Base-by-base conservation (phyloP, 2,888 invertebrate genomes). In the Lithophane semibrunnea region DNA sequence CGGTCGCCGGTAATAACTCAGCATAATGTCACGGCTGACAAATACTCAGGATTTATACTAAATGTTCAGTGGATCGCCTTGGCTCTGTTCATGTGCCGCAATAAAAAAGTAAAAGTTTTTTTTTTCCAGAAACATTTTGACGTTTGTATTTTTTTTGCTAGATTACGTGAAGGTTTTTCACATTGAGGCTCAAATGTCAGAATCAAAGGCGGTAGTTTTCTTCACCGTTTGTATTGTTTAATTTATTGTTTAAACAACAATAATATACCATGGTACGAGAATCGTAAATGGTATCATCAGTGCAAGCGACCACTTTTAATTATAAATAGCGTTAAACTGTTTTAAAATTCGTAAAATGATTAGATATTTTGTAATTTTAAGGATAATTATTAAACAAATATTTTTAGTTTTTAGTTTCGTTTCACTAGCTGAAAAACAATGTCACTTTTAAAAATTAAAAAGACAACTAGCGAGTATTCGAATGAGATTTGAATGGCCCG, bases 91-190 rank as follows among this genome's bases (percentile, higher is more conserved):
- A 29, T 47, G 66, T 67, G 68, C 16, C 8, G 75, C 61, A 77
- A 79, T 79, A 71, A 79, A 85, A 82, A 78, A 81, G 79, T 75
- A 85, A 82, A 85, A 75, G 79, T 75, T 13, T 18, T 60, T 18
- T n/a, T 69, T 58, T 73, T 37, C 13, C 9, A 44, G 37, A n/a
- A 18, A 2, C 13, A 44, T 66, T 76, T 61, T 67, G 37, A 60
- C 2, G 44, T 63, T 54, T 29, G 12, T 42, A 13, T 63, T 56
- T 64, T 63, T 69, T 61, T 54, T 47, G 21, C 9, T 44, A 21
- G 9, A 47, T 66, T 29, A 10, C 29, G 9, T 21, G 16, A 21
- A 37, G 8, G 52, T 54, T 29, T 73, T 54, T 56, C n/a, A 47
- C 42, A 3, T 73, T 54, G 18, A 29, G 44, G n/a, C 2, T 42